Percentiles rank a stretch among this genome's conserved stretches.
phyloP scores from a whole-genome alignment of 2,797 vertebrate species.

The Spatula versicolor region DNA sequence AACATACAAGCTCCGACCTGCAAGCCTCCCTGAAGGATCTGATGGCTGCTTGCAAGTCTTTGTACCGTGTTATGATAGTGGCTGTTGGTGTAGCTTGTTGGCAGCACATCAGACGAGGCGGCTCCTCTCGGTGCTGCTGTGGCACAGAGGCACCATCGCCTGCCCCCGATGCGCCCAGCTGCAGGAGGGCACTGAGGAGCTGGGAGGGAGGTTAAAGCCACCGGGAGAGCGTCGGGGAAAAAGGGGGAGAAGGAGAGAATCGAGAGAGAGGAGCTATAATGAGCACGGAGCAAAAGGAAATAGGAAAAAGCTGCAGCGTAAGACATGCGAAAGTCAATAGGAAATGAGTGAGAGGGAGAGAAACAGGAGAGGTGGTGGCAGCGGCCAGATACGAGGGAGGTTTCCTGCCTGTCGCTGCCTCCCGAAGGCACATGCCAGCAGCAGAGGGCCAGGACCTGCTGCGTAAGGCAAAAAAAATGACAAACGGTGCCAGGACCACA shows the following conservation, averaged over 20 bases:
- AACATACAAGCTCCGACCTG: constrained; percentile 44
- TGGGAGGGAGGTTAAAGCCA: neutral
- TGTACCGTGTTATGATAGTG: constrained; percentile 32
- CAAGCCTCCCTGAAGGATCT: constrained; percentile 31
- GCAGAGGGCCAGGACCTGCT: neutral
- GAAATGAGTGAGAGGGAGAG: constrained; percentile 41
- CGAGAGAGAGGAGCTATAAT: neutral
- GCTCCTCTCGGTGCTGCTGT: neutral
- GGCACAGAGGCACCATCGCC: neutral
- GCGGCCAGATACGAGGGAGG: constrained; percentile 38
- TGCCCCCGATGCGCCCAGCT: neutral
- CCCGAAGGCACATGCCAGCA: neutral
- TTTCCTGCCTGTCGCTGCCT: constrained; percentile 1
- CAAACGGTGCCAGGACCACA: neutral
- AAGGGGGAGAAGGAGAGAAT: neutral
- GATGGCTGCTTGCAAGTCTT: constrained; percentile 35
- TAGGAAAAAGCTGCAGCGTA: constrained; percentile 57
- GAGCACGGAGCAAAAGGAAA: constrained; percentile 8
- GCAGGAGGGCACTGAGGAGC: neutral
- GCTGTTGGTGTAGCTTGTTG: constrained; percentile 29
- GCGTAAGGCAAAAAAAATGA: neutral
- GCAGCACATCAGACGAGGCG: constrained; percentile 38
- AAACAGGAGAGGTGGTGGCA: constrained; percentile 16
- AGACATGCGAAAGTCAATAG: constrained; percentile 39
- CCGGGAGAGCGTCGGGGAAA: neutral